These are phyloP conservation scores for Pristionchus fissidentatus DNA, from an alignment of 2,888 invertebrate species.

Conservation along the genomic window DNA sequence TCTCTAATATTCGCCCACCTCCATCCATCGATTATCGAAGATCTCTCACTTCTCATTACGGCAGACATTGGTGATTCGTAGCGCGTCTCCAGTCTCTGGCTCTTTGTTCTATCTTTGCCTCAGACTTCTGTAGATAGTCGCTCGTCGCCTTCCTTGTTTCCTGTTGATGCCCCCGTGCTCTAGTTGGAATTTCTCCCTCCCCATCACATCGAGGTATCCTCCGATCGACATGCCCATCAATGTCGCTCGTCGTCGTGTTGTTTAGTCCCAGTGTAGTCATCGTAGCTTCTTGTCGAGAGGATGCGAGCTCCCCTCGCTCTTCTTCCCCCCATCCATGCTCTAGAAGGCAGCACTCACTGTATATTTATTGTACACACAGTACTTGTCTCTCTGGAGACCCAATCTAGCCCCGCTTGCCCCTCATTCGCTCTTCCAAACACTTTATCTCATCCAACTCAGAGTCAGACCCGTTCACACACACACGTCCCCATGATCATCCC, in stretches of 20 bases:
- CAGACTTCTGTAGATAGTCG: background rate
- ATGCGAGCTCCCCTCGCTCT: background rate
- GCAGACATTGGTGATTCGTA: background rate
- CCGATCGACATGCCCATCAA: background rate
- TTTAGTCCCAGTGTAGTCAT: constrained; percentile 23
- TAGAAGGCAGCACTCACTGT: constrained; percentile 37
- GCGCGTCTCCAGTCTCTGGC: background rate
- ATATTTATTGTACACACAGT: constrained; percentile 45
- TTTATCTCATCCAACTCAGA: constrained; percentile 20
- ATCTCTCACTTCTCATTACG: background rate
- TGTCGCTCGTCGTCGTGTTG: background rate
- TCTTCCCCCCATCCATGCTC: background rate
- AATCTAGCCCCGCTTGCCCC: background rate
- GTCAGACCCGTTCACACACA: constrained; percentile 31
- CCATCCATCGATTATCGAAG: constrained; percentile 34
- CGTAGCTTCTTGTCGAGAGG: background rate
- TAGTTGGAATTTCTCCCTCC: no score
- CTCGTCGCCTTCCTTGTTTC: background rate
- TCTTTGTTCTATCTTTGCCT: background rate
- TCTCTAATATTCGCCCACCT: constrained; percentile 12
- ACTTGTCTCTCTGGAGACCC: constrained; percentile 22
- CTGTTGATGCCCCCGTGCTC: background rate
- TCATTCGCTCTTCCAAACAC: background rate
- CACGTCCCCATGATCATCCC: constrained; percentile 1
- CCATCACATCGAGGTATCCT: constrained; percentile 1